Base-by-base conservation (phyloP, 2,888 invertebrate species). In the Caenorhabditis sp. region DNA sequence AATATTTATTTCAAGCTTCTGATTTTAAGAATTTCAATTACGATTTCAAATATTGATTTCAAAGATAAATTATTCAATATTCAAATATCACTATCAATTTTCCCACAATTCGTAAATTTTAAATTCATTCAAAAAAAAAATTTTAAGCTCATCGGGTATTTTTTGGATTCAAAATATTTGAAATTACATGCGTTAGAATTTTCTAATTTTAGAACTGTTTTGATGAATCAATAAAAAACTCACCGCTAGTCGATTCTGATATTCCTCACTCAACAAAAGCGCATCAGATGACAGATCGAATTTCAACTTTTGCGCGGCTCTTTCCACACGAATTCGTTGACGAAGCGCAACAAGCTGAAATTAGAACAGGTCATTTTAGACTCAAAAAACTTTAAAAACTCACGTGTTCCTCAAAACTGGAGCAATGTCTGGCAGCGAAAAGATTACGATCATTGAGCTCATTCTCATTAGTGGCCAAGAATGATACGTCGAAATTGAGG, bases 211-310 rank as follows among this genome's bases (percentile, higher is more conserved):
- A n/a, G n/a, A n/a, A n/a, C n/a, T n/a, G n/a, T n/a, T n/a, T n/a
- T n/a, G n/a, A n/a, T n/a, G n/a, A n/a, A n/a, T n/a, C n/a, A 43
- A 43, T 10, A 43, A 43, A 43, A 43, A 43, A 43, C 43, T 43
- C 43, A 89, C 89, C 84, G 88, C 80, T 50, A 90, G 77, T 36
- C 95, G 91, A 78, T 93, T 92, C 82, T 93, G 92, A 88, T 97
- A 97, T 84, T 97, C 96, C 0, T 95, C 94, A 88, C 95, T 93
- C 0, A 96, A 90, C 0, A 92, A 91, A 63, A 97, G 90, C 88
- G 93, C 94, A 87, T 94, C 93, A 68, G 93, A 92, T 0, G 95
- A 95, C 56, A 95, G 90, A 70, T 92, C 90, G 72, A 92, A 92
- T 85, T 93, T 92, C 0, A 95, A 89, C 77, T 92, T 91, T 78